Percentiles rank a stretch among this genome's conserved stretches.
phyloP scores from a whole-genome alignment of 2,888 invertebrate genomes.

The Onthophagus sagittarius region DNA sequence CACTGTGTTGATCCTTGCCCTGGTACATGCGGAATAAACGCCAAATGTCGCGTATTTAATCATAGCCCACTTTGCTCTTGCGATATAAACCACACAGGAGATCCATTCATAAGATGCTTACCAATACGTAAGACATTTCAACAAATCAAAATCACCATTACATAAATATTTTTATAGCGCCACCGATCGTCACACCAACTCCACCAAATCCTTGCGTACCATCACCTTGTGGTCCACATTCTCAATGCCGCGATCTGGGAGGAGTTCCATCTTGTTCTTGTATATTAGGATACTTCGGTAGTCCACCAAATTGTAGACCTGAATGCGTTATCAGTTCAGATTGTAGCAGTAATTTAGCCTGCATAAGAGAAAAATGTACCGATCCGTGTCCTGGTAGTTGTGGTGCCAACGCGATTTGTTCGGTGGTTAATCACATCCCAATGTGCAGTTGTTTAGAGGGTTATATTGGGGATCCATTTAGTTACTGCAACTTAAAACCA shows the following conservation, averaged over 20 bases:
- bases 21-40: slow-evolving; percentile 74
- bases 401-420: slow-evolving; percentile 60
- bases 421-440: slow-evolving; percentile 65
- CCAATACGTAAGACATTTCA: slow-evolving; percentile 46
- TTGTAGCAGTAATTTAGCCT: slow-evolving; percentile 57
- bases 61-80: slow-evolving; percentile 83
- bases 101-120: slow-evolving; percentile 71
- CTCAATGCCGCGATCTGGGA: slow-evolving; percentile 63
- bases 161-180: slow-evolving; percentile 18
- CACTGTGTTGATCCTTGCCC: slow-evolving; percentile 80
- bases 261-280: slow-evolving; percentile 61
- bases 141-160: not conserved
- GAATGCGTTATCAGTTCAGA: slow-evolving; percentile 62
- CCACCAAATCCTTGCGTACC: slow-evolving; percentile 62
- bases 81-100: slow-evolving; percentile 67
- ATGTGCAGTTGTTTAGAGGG: slow-evolving; percentile 61
- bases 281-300: slow-evolving; percentile 55
- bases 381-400: slow-evolving; percentile 66
- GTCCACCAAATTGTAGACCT: slow-evolving; percentile 63
- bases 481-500: slow-evolving; percentile 52
- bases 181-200: slow-evolving; percentile 26
- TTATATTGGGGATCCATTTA: slow-evolving; percentile 62
- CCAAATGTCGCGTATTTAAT: slow-evolving; percentile 74
- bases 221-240: slow-evolving; percentile 76
- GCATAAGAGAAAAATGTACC: slow-evolving; percentile 55